A percentile compares a stretch with the other conserved stretches of the same genome.
These are phyloP conservation scores for Oncorhynchus tshawytscha DNA, from an alignment of 2,113 vertebrate species.

Conservation along the genomic window DNA sequence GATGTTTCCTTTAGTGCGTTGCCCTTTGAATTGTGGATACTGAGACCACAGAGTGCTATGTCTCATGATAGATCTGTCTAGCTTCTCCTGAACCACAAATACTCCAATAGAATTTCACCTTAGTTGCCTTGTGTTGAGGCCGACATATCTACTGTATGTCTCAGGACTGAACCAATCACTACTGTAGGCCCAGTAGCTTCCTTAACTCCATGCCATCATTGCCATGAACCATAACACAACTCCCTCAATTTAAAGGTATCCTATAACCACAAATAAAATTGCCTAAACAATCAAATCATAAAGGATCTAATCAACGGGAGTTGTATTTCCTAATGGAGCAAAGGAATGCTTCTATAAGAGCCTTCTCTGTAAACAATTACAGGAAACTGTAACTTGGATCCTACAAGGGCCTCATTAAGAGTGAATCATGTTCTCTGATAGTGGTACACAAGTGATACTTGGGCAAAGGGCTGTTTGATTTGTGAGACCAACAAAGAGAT, in stretches of 20 bases:
- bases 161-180: too few relatives aligned
- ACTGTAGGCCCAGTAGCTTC: not conserved
- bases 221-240: constrained; percentile 26
- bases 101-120: constrained; percentile 14
- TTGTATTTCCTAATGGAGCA: not conserved
- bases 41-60: not conserved
- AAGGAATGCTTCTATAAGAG: constrained; percentile 12
- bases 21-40: not conserved
- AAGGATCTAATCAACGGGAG: constrained; percentile 9
- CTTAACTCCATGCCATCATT: not conserved
- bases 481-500: not conserved
- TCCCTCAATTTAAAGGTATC: too few relatives aligned
- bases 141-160: not conserved
- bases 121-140: not conserved
- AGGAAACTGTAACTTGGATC: constrained; percentile 22
- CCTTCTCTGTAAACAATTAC: constrained; percentile 13
- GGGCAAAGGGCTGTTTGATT: not conserved
- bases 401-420: constrained; percentile 3
- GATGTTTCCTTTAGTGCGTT: not conserved
- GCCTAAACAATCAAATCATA: constrained; percentile 16
- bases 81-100: constrained; percentile 4
- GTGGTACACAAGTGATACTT: not conserved
- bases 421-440: constrained; percentile 27
- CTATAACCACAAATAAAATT: not conserved
- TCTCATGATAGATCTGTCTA: not conserved